These are phyloP conservation scores for Sinocyclocheilus grahami DNA, from an alignment of 2,113 vertebrate species.

Conservation along the genomic window DNA sequence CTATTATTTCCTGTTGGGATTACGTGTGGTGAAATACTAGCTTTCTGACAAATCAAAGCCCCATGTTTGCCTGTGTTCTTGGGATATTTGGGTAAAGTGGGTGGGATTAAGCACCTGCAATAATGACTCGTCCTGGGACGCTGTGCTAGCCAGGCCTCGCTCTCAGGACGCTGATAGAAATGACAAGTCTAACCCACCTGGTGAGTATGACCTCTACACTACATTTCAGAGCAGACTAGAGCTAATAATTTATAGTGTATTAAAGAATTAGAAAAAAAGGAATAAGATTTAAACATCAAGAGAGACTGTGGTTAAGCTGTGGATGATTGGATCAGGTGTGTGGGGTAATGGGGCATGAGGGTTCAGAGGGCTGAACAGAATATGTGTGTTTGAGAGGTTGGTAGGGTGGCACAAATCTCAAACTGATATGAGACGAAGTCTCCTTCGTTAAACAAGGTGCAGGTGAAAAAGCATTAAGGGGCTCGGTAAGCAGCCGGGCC, in stretches of 20 bases:
- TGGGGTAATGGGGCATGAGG: not conserved
- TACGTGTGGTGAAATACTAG: constrained; percentile 42
- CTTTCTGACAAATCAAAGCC: constrained; percentile 33
- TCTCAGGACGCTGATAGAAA: constrained; percentile 21
- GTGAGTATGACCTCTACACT: constrained; percentile 34
- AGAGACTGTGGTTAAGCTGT: not conserved
- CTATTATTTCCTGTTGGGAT: constrained; percentile 40
- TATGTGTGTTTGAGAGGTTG: not conserved
- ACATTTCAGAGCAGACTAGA: not conserved
- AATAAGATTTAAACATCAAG: not conserved
- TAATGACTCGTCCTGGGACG: constrained; percentile 41
- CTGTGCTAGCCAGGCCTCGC: constrained; percentile 4
- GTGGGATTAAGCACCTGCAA: constrained; percentile 46
- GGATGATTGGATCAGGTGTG: constrained; percentile 37
- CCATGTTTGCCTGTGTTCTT: constrained; percentile 31
- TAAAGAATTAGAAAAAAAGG: not conserved
- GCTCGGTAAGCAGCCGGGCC: not conserved
- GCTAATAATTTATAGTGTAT: not conserved
- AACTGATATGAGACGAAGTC: not conserved
- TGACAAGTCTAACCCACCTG: constrained; percentile 17
- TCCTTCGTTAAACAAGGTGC: not conserved
- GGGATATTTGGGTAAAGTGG: constrained; percentile 28
- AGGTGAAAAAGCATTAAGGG: constrained; percentile 53
- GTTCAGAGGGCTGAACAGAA: not conserved
- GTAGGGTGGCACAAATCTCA: not conserved